These are phyloP conservation scores for Paratilapia polleni DNA, from an alignment of 2,113 vertebrate genomes.

Conservation along the genomic window DNA sequence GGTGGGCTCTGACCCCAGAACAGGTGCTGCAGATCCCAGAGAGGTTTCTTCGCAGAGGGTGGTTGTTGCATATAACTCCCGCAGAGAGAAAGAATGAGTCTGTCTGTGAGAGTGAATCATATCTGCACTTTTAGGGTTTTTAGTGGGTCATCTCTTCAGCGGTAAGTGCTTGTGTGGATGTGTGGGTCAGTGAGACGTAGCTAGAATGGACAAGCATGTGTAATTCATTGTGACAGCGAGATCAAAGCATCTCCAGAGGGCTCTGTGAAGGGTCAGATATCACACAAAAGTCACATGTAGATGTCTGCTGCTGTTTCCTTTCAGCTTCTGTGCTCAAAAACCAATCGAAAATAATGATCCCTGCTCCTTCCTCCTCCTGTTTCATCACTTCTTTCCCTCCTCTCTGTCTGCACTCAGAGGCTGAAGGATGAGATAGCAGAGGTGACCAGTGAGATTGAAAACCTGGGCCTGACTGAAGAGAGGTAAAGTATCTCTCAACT, in stretches of 20 bases:
- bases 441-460: conserved; percentile 97
- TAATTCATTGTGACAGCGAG: background rate
- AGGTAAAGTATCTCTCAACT: conserved; percentile 80
- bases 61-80: conserved; percentile 41
- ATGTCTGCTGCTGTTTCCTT: background rate
- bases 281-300: background rate
- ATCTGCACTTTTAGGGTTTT: conserved; percentile 10
- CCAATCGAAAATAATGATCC: background rate
- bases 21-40: conserved; percentile 68
- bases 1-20: conserved; percentile 49
- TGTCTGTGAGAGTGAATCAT: conserved; percentile 8
- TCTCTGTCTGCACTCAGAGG: conserved; percentile 78
- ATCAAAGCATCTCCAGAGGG: conserved; percentile 17
- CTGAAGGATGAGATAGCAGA: conserved; percentile 99
- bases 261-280: background rate
- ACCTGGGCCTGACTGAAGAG: conserved; percentile 94
- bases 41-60: conserved; percentile 32
- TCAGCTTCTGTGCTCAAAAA: background rate
- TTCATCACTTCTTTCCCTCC: background rate
- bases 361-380: background rate
- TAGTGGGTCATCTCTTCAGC: conserved; percentile 31
- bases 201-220: background rate
- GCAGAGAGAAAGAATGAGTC: conserved; percentile 27
- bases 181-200: background rate
- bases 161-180: background rate